Base-by-base conservation (phyloP, 2,797 vertebrate species). In the Lemur catta region DNA sequence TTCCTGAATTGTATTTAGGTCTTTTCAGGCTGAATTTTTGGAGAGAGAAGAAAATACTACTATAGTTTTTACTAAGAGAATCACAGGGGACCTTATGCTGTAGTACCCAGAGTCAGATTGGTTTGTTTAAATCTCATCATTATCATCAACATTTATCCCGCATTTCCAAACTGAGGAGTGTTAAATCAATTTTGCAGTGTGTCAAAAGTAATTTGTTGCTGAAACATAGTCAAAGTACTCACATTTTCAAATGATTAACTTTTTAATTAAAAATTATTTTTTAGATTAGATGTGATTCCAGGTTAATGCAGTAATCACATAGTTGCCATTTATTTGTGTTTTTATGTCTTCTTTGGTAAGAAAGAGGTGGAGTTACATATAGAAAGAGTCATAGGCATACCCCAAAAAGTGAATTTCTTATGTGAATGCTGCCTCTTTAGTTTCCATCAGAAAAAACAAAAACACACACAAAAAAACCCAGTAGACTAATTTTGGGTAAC, bases 241-340 rank as follows among this genome's bases (percentile, higher is more conserved):
- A 69, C 14, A 4, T 61, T 91, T 95, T 91, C 72, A 85, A 46
- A 61, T 78, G 30, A 85, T 52, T 67, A 89, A 15, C 26, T 90
- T 87, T 92, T 88, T n/a, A 85, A 82, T 26, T 89, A n/a, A 79
- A 81, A 50, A 50, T 76, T 81, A 74, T 63, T 61, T 89, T 90
- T 67, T 28, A 93, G 59, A 50, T 84, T 75, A 88, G 26, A 6
- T 72, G 18, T 59, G 33, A 84, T 78, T 52, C 11, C 9, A 80
- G 1, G 0, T 65, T 52, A 13, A 76, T 33, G 30, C 28, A 84
- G 18, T 12, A 63, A 11, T 69, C 22, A 48, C 75, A 50, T 63
- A 12, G 46, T 41, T 65, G 7, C 43, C 41, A 48, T 33, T 76
- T 94, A 84, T 57, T 84, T 84, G 35, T 95, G 24, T 6, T 63